Evolutionary conservation across 2,797 vertebrate species (phyloP).

Genomic region (Enteromius trimaculatus): DNA sequence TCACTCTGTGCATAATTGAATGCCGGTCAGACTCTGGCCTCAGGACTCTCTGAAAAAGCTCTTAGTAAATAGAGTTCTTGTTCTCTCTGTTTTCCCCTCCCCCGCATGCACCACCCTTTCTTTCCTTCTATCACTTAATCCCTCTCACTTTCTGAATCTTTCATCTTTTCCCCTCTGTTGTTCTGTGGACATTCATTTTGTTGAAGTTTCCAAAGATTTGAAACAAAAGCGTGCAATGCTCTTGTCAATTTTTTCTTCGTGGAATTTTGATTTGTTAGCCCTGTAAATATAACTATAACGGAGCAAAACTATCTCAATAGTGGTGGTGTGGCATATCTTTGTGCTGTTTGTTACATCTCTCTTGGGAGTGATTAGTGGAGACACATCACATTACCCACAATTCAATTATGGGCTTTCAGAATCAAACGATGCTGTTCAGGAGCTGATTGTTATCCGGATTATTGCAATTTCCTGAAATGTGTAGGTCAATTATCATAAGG

Average conservation of each 20-base stretch:
- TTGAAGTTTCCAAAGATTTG: not conserved
- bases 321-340: not conserved
- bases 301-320: not conserved
- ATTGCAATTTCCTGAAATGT: conserved; percentile 2
- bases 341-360: not conserved
- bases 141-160: conserved; percentile 22
- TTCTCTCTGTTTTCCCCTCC: conserved; percentile 3
- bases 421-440: not conserved
- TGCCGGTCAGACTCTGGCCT: conserved; percentile 1
- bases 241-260: not conserved
- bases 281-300: not conserved
- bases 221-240: not conserved
- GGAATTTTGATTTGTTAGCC: not conserved
- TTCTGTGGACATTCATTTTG: not conserved
- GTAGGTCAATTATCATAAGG: not conserved
- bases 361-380: conserved; percentile 35
- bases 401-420: conserved; percentile 45
- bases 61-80: conserved; percentile 8
- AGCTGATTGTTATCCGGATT: conserved; percentile 4
- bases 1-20: conserved; percentile 22
- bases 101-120: not conserved
- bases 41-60: not conserved
- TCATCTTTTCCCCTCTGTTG: conserved; percentile 28
- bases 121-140: not conserved
- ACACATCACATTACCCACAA: conserved; percentile 35